Percentiles rank a stretch among this genome's conserved stretches.
These are phyloP conservation scores for Drosophila navojoa DNA, from an alignment of 1,140 invertebrate genomes.

Conservation along the genomic window DNA sequence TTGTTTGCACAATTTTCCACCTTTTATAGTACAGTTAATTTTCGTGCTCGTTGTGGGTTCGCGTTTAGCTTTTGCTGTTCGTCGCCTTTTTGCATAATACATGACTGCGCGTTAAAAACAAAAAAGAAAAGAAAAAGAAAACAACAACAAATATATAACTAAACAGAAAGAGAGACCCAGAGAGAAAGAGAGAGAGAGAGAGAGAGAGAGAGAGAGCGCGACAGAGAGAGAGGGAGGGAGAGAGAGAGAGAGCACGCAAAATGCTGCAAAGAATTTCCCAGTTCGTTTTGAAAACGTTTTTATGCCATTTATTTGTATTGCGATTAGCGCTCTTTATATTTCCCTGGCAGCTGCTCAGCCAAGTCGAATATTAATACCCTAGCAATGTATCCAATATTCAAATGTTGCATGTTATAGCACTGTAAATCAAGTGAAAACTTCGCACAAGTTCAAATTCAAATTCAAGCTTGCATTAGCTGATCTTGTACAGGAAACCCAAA, in stretches of 20 bases:
- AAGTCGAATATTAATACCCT: no score
- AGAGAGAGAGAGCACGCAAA: conserved; percentile 25
- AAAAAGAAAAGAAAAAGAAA: no score
- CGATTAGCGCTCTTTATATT: conserved; percentile 57
- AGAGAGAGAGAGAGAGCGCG: conserved; percentile 7
- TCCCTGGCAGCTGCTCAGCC: not conserved
- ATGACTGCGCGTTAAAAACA: conserved; percentile 34
- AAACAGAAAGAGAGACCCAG: not conserved
- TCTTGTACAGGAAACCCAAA: no score
- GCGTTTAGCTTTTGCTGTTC: conserved; percentile 22
- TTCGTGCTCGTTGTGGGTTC: conserved; percentile 70
- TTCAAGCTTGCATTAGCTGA: no score
- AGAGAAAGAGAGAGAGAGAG: not conserved
- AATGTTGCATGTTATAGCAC: no score
- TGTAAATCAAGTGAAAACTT: no score
- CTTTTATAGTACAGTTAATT: conserved; percentile 83
- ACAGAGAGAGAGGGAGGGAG: not conserved
- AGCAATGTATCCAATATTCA: no score
- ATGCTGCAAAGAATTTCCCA: conserved; percentile 65
- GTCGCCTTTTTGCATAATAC: conserved; percentile 47
- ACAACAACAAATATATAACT: not conserved
- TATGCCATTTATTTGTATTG: conserved; percentile 73
- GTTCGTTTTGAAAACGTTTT: conserved; percentile 69
- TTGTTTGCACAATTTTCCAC: conserved; percentile 83
- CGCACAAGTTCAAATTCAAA: no score